Evolutionary conservation across 2,888 invertebrate genomes (phyloP).

Genomic region (Caenorhabditis parvicauda): DNA sequence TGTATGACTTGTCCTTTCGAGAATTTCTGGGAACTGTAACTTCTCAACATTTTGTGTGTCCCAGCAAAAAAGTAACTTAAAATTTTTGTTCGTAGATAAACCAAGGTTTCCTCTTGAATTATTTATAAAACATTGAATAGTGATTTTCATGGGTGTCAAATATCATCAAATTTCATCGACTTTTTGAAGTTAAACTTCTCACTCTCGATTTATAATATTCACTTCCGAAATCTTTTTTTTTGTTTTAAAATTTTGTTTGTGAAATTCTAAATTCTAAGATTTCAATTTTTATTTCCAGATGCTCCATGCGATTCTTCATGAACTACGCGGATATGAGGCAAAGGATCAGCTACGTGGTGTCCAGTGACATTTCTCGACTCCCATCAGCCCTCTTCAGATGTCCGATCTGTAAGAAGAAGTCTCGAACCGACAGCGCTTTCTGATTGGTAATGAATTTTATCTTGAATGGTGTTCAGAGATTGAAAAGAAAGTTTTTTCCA

Average conservation of each 20-base stretch:
- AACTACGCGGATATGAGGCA: slow-evolving; percentile 13
- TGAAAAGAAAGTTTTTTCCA: no score
- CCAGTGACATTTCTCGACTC: slow-evolving; percentile 9
- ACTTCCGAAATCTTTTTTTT: background rate
- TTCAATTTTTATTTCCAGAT: slow-evolving; percentile 6
- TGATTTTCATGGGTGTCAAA: no score
- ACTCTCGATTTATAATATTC: background rate
- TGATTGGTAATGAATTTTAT: slow-evolving; percentile 1
- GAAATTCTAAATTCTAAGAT: background rate
- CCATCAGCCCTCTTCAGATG: slow-evolving; percentile 19
- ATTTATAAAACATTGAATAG: no score
- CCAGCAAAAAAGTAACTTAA: no score
- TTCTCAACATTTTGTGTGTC: no score
- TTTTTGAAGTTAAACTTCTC: background rate
- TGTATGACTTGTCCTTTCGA: no score
- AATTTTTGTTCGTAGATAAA: no score
- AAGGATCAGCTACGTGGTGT: slow-evolving; percentile 12
- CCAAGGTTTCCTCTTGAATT: background rate
- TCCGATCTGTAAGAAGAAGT: slow-evolving; percentile 14
- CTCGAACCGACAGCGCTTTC: slow-evolving; percentile 3
- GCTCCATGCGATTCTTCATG: slow-evolving; percentile 20
- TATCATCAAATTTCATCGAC: slow-evolving; percentile 5
- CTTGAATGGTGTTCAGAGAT: no score
- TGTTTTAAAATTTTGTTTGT: background rate
- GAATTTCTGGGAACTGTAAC: no score